Conservation (phyloP, 2,888 invertebrate genomes). For the Beris morrisii region DNA sequence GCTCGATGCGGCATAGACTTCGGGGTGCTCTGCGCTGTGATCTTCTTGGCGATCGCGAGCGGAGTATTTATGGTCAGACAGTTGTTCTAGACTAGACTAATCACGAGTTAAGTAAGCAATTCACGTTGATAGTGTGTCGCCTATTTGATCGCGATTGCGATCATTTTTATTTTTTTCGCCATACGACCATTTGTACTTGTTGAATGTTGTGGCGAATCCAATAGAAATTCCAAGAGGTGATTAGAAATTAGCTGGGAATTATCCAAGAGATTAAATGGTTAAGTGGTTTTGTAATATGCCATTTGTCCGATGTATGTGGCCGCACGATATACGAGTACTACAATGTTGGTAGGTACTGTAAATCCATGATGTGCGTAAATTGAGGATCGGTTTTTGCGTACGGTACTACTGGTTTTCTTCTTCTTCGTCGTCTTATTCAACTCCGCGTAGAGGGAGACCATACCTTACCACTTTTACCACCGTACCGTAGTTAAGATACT, state of each 20-base stretch:
- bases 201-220: conserved; percentile 26
- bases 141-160: conserved; percentile 28
- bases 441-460: neutral
- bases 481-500: conserved; percentile 24
- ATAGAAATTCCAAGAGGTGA: conserved; percentile 28
- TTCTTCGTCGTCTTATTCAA: neutral
- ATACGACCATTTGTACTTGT: conserved; percentile 23
- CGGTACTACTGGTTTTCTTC: conserved; percentile 26
- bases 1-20: neutral
- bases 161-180: conserved; percentile 5
- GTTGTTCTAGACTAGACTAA: neutral
- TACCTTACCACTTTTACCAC: conserved; percentile 18
- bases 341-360: no score
- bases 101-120: conserved; percentile 32
- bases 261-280: conserved; percentile 31
- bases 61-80: no score
- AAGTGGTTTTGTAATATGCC: conserved; percentile 28
- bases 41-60: no score
- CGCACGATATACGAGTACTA: no score
- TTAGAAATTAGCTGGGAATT: conserved; percentile 32
- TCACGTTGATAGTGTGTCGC: conserved; percentile 32
- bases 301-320: conserved; percentile 22
- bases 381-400: conserved; percentile 29
- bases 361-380: conserved; percentile 27
- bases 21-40: neutral